These are phyloP conservation scores for Trissolcus basalis DNA, from an alignment of 1,140 invertebrate species.

Conservation along the genomic window DNA sequence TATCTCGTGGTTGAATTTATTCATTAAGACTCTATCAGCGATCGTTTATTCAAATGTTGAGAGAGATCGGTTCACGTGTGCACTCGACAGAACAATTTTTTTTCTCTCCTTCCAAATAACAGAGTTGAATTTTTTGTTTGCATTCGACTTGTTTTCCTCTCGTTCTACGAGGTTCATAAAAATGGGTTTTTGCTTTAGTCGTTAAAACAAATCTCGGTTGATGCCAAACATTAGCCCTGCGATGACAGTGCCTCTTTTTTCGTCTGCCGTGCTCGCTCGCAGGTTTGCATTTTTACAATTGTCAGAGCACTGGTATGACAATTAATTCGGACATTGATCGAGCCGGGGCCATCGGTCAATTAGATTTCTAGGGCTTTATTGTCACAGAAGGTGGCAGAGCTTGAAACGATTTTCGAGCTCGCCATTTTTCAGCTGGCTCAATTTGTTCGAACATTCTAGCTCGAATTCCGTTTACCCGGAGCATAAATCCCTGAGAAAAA, in stretches of 20 bases:
- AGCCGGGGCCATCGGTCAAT: constrained; percentile 37
- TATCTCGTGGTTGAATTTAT: constrained; percentile 46
- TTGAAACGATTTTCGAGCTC: constrained; percentile 3
- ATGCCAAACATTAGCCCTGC: no score
- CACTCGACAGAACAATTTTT: constrained; percentile 14
- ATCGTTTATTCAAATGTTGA: constrained; percentile 46
- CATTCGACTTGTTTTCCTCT: no score
- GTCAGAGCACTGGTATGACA: constrained; percentile 13
- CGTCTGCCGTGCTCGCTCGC: no score
- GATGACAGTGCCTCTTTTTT: no score
- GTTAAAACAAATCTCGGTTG: no score
- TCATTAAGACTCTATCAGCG: constrained; percentile 35
- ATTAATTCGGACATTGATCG: constrained; percentile 45
- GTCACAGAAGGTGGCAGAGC: constrained; percentile 13
- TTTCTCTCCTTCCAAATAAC: neutral
- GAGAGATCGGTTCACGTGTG: constrained; percentile 12
- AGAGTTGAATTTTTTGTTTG: neutral
- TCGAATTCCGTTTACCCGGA: constrained; percentile 1
- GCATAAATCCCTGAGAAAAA: constrained; percentile 21
- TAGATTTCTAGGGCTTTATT: constrained; percentile 18
- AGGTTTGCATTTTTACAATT: neutral
- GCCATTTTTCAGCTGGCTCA: constrained; percentile 18
- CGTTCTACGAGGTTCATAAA: no score
- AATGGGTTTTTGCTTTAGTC: no score
- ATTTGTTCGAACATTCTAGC: constrained; percentile 30